Base-by-base conservation (phyloP, 2,888 invertebrate genomes). In the Maniola hyperantus region DNA sequence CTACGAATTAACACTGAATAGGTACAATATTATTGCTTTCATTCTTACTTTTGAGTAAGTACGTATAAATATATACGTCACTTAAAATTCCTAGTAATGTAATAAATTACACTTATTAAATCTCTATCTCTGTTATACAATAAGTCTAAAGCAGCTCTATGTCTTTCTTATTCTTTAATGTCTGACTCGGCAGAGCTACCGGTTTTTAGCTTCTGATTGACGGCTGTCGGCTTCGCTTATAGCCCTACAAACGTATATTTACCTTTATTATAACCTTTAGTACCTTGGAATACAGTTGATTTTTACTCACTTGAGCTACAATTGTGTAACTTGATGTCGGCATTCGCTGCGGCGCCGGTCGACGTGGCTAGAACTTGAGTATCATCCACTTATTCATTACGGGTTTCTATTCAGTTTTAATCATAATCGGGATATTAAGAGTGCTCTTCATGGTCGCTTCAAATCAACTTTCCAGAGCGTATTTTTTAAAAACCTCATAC, bases 171-270 rank as follows among this genome's bases (percentile, higher is more conserved):
- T 87, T 88, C 89, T 82, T 85, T 84, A 85, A 85, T 81, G 85
- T 89, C 88, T 85, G 87, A 83, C 82, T 84, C 83, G 82, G 80
- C 85, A 78, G n/a, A n/a, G 91, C 91, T 92, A 92, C 91, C 91
- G 91, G 91, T 91, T 91, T 91, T 92, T 89, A 91, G 84, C 88
- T 87, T 83, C 83, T 89, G 91, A 91, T 91, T 91, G 91, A 92
- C 91, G 91, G 88, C 89, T 91, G 91, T 90, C 91, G 89, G 90
- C 89, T 89, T 82, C 85, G 87, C 84, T 88, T 88, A 88, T 83
- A 73, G 76, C 72, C 77, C 70, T 76, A 76, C 88, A 76, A 84
- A 73, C 60, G 79, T 82, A 79, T 65, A 39, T 69, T 65, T 79
- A 68, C 76, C 44, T 36, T 33, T 66, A 57, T 34, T 48, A 2